Evolutionary conservation across 1,140 invertebrate species (phyloP).

Genomic region (Bilobella aurantiaca): DNA sequence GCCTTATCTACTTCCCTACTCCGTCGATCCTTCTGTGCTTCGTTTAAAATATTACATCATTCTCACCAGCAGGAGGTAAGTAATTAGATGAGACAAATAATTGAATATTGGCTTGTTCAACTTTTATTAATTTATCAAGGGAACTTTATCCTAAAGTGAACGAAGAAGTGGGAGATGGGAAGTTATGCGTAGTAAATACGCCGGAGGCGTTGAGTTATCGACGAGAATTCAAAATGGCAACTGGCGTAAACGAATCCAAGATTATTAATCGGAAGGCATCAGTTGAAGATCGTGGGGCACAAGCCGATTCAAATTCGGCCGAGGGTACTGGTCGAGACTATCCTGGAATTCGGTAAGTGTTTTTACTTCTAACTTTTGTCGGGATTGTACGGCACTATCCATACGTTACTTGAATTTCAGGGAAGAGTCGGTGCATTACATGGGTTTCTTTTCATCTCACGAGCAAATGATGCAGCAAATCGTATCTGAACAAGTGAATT

Average conservation of each 20-base stretch:
- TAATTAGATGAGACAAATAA: background rate
- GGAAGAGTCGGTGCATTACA: constrained; percentile 59
- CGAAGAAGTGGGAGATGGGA: constrained; percentile 54
- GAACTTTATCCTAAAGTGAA: constrained; percentile 57
- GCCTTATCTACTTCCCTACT: constrained; percentile 13
- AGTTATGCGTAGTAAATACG: constrained; percentile 52
- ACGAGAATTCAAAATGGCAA: background rate
- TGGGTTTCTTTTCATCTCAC: constrained; percentile 64
- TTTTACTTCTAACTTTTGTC: background rate
- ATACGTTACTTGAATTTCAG: constrained; percentile 34
- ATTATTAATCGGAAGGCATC: background rate
- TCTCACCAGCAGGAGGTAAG: constrained; percentile 51
- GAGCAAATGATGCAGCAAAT: constrained; percentile 61
- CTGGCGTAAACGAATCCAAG: background rate
- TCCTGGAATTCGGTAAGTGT: background rate
- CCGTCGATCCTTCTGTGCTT: constrained; percentile 43
- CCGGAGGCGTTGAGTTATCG: constrained; percentile 11
- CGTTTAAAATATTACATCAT: constrained; percentile 62
- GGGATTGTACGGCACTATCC: background rate
- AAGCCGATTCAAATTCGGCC: background rate
- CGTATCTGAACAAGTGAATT: constrained; percentile 51
- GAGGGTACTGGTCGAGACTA: background rate
- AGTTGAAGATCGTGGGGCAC: background rate
- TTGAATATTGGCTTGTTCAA: background rate
- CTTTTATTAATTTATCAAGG: constrained; percentile 36